Conservation (phyloP, 2,797 vertebrate species). For the Pseudochromis fuscus region DNA sequence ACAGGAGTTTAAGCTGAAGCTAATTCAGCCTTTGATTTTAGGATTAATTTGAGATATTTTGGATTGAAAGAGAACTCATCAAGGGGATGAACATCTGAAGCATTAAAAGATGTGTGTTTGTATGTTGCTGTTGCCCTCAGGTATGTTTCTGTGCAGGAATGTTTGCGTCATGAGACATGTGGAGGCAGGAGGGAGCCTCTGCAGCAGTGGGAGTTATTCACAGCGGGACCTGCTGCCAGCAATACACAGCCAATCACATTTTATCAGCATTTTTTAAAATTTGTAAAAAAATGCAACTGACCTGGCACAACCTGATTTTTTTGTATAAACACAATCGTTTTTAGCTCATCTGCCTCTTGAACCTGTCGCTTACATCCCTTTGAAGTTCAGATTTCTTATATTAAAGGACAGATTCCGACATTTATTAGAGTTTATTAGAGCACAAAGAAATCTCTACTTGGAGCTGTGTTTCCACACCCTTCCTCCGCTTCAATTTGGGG, state of each 20-base stretch:
- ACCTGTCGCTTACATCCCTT: background rate
- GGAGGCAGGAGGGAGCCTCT: conserved; percentile 71
- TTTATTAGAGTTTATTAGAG: background rate
- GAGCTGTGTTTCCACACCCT: conserved; percentile 48
- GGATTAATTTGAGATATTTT: background rate
- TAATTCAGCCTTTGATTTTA: background rate
- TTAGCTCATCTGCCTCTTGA: background rate
- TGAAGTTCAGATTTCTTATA: too few relatives aligned
- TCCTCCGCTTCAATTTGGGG: conserved; percentile 53
- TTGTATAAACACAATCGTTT: background rate
- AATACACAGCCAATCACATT: conserved; percentile 6
- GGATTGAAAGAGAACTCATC: background rate
- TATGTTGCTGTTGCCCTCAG: conserved; percentile 56
- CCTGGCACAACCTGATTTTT: background rate
- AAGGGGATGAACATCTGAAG: background rate
- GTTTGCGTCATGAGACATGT: conserved; percentile 74
- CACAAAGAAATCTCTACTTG: background rate
- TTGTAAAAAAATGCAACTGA: background rate
- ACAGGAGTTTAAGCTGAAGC: background rate
- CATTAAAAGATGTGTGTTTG: conserved; percentile 13
- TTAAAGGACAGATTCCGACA: background rate
- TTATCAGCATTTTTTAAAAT: conserved; percentile 1
- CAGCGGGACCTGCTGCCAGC: background rate
- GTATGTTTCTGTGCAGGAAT: conserved; percentile 73
- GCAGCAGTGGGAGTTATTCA: conserved; percentile 41